Evolutionary conservation across 1,140 invertebrate genomes (phyloP), one percentile per base, ranked within the genome.

Genomic region (Zaprionus nigranus): DNA sequence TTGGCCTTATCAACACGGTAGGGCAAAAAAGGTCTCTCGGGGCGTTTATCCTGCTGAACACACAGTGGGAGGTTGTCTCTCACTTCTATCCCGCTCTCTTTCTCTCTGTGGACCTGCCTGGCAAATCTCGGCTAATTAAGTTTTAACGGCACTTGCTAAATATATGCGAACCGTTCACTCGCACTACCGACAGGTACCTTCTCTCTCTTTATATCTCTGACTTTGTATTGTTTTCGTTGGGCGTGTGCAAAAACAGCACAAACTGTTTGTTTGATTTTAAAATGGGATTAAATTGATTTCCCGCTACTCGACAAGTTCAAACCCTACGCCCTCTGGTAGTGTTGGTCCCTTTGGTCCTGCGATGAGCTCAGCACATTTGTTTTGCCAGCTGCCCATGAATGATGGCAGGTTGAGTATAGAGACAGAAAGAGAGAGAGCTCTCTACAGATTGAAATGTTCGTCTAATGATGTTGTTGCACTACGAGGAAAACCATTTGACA

Each of bases 241-340:
- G 85, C 84, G 85, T 85, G 81, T 79, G 85, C 85, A 59, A 75
- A 73, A 79, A 69, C 63, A 61, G 51, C 61, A 17, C 57, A 69
- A 69, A 58, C 24, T 51, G 40, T 83, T 65, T 90, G 75, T 79
- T 90, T 79, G 78, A 78, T 76, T 90, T 82, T 70, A 72, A 90
- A 88, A 90, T 88, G 69, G 85, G 84, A 90, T 88, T 88, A 90
- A 88, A 90, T 90, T 84, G 85, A 88, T 90, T 88, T 88, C 85
- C 63, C 75, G 85, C 85, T 90, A 90, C 85, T 79, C 69, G 58
- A 79, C 65, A 15, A 34, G 40, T 46, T n/a, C 38, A 40, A 40
- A 3, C 40, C n/a, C 2, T 26, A 61, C 59, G 36, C 40, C 17
- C 24, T 40, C 64, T 69, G 75, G 75, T 78, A 78, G 53, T 28